Evolutionary conservation across 2,113 vertebrate species (phyloP).

Genomic region (Chloroceryle aenea): DNA sequence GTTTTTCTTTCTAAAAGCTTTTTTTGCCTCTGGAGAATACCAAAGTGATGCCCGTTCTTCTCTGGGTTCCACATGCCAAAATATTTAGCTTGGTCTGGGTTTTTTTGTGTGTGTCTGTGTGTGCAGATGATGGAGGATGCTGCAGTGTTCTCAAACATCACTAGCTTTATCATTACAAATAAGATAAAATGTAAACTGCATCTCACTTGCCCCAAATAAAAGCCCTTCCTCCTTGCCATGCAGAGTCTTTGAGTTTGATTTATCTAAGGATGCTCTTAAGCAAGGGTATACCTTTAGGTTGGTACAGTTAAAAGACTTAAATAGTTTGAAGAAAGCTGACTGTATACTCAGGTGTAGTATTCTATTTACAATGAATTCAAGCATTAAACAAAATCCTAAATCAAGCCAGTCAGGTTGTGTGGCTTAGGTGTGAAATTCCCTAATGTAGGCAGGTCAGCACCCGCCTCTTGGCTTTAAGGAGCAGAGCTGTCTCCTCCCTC

Average conservation of each 20-base stretch:
- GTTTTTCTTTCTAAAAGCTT: slow-evolving; percentile 35
- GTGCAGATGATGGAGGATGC: not conserved
- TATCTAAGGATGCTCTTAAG: not conserved
- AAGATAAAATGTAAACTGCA: not conserved
- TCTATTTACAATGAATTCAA: not conserved
- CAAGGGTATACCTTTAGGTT: not conserved
- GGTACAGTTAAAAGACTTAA: not conserved
- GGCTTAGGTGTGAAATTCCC: not conserved
- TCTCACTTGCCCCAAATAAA: not conserved
- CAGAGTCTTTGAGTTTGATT: not conserved
- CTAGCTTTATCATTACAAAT: not conserved
- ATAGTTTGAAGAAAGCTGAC: not conserved
- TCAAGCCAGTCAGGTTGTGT: not conserved
- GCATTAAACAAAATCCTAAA: not conserved
- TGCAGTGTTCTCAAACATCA: not conserved
- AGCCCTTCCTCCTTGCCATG: not conserved
- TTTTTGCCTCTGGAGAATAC: slow-evolving; percentile 40
- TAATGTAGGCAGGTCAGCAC: not conserved
- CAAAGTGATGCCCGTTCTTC: not conserved
- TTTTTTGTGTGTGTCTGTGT: too few relatives aligned
- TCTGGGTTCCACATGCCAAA: not conserved
- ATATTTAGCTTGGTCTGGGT: not conserved
- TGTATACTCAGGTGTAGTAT: not conserved
- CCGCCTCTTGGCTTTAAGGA: not conserved
- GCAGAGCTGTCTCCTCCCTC: not conserved